Percentiles rank a stretch among this genome's conserved stretches.
Conservation (phyloP, 2,888 invertebrate species). For the Euphydryas editha region DNA sequence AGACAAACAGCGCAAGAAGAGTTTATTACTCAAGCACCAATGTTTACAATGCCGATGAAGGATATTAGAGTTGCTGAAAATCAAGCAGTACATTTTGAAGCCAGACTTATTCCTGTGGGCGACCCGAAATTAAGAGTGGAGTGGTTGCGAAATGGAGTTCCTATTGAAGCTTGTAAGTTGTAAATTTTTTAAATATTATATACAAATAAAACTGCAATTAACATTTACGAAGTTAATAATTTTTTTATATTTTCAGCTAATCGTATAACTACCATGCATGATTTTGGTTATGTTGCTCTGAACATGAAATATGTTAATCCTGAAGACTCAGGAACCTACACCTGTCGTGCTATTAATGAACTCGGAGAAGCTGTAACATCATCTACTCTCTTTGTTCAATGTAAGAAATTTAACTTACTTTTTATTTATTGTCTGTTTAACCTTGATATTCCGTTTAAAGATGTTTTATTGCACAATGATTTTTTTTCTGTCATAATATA, state of each 20-base stretch:
- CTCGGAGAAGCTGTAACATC: conserved; percentile 98
- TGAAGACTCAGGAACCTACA: conserved; percentile 98
- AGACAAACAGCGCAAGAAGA: conserved; percentile 90
- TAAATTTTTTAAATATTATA: conserved; percentile 13
- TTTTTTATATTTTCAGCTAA: conserved; percentile 84
- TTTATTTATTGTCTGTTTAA: neutral
- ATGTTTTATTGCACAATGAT: too few relatives aligned
- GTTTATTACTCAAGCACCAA: conserved; percentile 92
- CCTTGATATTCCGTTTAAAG: neutral
- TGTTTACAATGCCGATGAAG: conserved; percentile 95
- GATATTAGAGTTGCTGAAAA: conserved; percentile 94
- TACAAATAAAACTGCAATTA: too few relatives aligned
- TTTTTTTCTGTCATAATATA: too few relatives aligned
- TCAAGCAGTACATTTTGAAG: conserved; percentile 97
- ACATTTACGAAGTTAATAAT: too few relatives aligned
- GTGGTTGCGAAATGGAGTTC: conserved; percentile 96
- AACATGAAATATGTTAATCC: conserved; percentile 97
- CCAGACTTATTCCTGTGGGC: conserved; percentile 96
- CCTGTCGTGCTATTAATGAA: conserved; percentile 95
- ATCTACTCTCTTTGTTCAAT: conserved; percentile 94
- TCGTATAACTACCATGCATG: conserved; percentile 96
- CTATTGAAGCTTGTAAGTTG: conserved; percentile 92
- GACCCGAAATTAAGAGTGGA: conserved; percentile 96
- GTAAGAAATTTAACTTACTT: conserved; percentile 75
- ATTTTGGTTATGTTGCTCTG: conserved; percentile 98